A percentile compares a stretch with the other conserved stretches of the same genome.
Conservation (phyloP, 1,140 invertebrate species). For the Drosophila tani region DNA sequence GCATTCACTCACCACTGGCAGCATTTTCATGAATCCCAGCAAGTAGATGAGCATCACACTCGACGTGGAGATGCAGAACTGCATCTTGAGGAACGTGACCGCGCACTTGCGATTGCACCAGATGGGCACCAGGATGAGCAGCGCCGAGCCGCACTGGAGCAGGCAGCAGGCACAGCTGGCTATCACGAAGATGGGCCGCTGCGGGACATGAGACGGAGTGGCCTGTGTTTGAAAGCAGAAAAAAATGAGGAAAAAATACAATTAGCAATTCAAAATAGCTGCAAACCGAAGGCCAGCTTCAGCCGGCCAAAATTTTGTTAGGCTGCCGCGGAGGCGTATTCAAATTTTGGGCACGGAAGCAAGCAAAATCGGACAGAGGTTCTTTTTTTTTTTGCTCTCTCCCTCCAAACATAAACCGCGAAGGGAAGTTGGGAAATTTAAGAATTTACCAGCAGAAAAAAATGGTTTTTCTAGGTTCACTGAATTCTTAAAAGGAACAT, state of each 20-base stretch:
- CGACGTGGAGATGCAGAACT: conserved; percentile 87
- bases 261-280: conserved; percentile 40
- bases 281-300: conserved; percentile 11
- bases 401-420: neutral
- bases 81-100: conserved; percentile 89
- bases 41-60: conserved; percentile 88
- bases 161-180: conserved; percentile 88
- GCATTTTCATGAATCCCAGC: conserved; percentile 86
- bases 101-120: conserved; percentile 88
- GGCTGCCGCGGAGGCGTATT: conserved; percentile 6
- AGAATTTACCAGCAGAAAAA: neutral
- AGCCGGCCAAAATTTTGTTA: conserved; percentile 26
- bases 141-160: conserved; percentile 86
- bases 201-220: conserved; percentile 43
- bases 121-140: conserved; percentile 86
- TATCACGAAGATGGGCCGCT: conserved; percentile 86
- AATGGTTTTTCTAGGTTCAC: neutral
- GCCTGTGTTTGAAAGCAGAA: conserved; percentile 26
- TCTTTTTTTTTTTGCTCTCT: neutral
- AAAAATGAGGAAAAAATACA: conserved; percentile 15
- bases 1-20: conserved; percentile 85
- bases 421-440: neutral
- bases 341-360: neutral
- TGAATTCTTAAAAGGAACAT: neutral
- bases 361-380: neutral